Evolutionary conservation across 2,888 invertebrate species (phyloP), one percentile per base, ranked within the genome.

Genomic region (Hemithea aestivaria): DNA sequence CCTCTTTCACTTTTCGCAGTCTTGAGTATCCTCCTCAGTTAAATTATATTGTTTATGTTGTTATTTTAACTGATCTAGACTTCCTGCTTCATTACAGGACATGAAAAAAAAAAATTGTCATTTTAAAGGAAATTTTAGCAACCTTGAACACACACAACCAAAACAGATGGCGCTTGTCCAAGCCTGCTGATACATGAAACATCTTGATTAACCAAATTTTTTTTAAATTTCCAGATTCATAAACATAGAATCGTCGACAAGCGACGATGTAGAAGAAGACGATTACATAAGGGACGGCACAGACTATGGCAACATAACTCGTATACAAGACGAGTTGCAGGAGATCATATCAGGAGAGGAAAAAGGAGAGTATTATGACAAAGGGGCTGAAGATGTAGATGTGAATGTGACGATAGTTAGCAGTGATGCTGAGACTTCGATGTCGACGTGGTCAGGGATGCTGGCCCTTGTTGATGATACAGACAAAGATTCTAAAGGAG

Each of bases 201-300:
- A 2, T 4, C 16, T 16, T 16, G 2, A 16, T 16, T 2, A 4
- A 2, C 16, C 16, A 5, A 16, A 4, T 16, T 16, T 16, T 16
- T 16, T 16, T 5, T 5, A 16, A 5, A 27, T 50, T 66, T 80
- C 33, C 67, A 90, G 90, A 23, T 91, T 91, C 61, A 83, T 91
- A 29, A 91, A 90, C 60, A 92, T 93, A 58, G 92, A 93, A 69
- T 91, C 92, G 20, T 92, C 92, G 60, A 89, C 92, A 9, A 62
- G 89, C 21, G 87, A 91, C 26, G 89, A 90, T 20, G 87, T 90
- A 27, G 90, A 90, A 46, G 85, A 87, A 20, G 82, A 85, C 56
- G 87, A 83, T 27, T 87, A 85, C 48, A 66, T 87, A 7, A 58
- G 77, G 1, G 87, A 87, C 45, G 87, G 87, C 5, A 82, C 81